A percentile compares a stretch with the other conserved stretches of the same genome.
phyloP scores from a whole-genome alignment of 2,888 invertebrate genomes.

The Graphium colonna region DNA sequence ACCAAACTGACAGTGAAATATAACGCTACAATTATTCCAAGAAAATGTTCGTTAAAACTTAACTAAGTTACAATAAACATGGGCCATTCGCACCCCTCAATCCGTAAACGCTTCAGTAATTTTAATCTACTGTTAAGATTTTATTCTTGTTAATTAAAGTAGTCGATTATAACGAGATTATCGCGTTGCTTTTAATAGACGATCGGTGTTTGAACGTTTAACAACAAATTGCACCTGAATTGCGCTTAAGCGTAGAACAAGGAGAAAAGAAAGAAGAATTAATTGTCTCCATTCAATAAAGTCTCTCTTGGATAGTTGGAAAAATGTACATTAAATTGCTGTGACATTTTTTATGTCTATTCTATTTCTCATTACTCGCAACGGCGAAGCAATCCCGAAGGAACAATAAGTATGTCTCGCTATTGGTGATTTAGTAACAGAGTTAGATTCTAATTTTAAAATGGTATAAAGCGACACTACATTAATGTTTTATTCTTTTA shows the following conservation, averaged over 20 bases:
- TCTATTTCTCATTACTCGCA: constrained; percentile 21
- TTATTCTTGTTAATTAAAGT: constrained; percentile 66
- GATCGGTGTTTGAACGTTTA: constrained; percentile 44
- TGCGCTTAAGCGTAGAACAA: constrained; percentile 25
- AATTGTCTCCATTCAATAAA: constrained; percentile 21
- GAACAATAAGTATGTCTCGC: constrained; percentile 13
- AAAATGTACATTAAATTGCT: constrained; percentile 20
- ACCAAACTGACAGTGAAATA: neutral
- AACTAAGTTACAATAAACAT: constrained; percentile 39
- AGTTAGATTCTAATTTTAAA: constrained; percentile 17
- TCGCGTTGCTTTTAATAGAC: constrained; percentile 57
- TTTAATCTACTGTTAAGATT: constrained; percentile 48
- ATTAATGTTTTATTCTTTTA: neutral
- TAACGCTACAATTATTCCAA: neutral
- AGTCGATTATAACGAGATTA: constrained; percentile 61
- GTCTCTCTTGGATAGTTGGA: constrained; percentile 13
- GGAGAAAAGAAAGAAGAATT: constrained; percentile 17
- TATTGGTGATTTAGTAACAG: constrained; percentile 5
- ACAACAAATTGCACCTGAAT: constrained; percentile 29
- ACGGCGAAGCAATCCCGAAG: constrained; percentile 9
- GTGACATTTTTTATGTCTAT: constrained; percentile 16
- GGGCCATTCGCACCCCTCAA: constrained; percentile 52
- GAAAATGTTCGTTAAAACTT: neutral
- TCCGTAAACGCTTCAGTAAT: constrained; percentile 52
- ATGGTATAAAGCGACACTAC: neutral